Conservation (phyloP, 2,888 invertebrate species). For the Clivina fossor region DNA sequence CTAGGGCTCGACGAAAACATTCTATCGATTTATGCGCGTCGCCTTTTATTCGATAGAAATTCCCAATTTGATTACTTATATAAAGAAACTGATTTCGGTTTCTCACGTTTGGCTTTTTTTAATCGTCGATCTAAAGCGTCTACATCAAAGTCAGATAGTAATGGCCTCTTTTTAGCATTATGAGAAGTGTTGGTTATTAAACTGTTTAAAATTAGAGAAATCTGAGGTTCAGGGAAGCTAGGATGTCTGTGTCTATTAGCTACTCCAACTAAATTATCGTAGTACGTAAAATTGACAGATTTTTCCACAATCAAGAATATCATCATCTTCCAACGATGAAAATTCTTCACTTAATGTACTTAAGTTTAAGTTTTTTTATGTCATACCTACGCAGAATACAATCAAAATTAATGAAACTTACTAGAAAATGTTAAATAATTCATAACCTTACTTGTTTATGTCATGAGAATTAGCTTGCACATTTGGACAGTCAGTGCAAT, state of each 20-base stretch:
- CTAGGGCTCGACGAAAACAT: constrained; percentile 83
- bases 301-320: constrained; percentile 80
- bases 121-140: constrained; percentile 72
- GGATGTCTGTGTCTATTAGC: constrained; percentile 81
- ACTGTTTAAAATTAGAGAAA: constrained; percentile 72
- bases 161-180: constrained; percentile 54
- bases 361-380: constrained; percentile 18
- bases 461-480: constrained; percentile 53
- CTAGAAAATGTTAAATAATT: not conserved
- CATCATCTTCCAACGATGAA: constrained; percentile 59
- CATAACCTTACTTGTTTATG: too few relatives aligned
- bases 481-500: constrained; percentile 63
- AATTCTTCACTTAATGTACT: constrained; percentile 14
- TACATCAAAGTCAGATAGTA: constrained; percentile 77
- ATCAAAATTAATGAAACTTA: not conserved
- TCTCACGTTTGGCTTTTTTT: constrained; percentile 78
- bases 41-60: constrained; percentile 89
- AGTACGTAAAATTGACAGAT: constrained; percentile 84
- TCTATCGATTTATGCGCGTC: constrained; percentile 85
- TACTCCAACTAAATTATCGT: constrained; percentile 84
- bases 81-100: constrained; percentile 79
- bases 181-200: constrained; percentile 44
- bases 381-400: constrained; percentile 7
- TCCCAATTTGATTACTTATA: constrained; percentile 91
- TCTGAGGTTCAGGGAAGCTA: constrained; percentile 81